Evolutionary conservation across 2,113 vertebrate genomes (phyloP).

Genomic region (Neofelis nebulosa): DNA sequence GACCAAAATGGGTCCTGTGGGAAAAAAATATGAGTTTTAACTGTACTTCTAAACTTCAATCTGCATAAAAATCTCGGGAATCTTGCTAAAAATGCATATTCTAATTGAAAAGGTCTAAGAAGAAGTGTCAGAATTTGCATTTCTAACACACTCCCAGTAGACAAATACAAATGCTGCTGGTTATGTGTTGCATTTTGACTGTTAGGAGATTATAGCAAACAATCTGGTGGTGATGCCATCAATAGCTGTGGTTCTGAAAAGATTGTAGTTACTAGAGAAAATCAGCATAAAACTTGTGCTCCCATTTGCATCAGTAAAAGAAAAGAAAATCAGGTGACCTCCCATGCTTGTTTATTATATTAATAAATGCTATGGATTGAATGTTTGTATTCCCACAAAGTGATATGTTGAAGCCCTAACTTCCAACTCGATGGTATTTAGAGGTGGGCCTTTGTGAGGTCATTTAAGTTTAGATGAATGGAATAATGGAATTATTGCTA

Average conservation of each 20-base stretch:
- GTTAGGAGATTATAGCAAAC: not conserved
- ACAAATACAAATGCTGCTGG: not conserved
- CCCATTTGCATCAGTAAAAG: not conserved
- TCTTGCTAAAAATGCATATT: not conserved
- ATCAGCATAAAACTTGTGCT: not conserved
- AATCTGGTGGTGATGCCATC: not conserved
- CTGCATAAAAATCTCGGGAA: not conserved
- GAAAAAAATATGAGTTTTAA: not conserved
- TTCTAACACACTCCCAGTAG: not conserved
- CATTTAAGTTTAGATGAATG: not conserved
- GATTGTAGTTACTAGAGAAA: not conserved
- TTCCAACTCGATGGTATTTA: too few species aligned
- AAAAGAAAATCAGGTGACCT: not conserved
- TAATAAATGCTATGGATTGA: not conserved
- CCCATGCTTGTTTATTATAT: not conserved
- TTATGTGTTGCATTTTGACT: not conserved
- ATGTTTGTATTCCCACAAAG: not conserved
- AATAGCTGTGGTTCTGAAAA: not conserved
- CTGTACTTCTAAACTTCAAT: not conserved
- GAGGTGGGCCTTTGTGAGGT: not conserved
- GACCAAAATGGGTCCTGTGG: not conserved
- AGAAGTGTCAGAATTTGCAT: not conserved
- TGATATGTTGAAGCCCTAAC: not conserved
- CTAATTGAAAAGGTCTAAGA: not conserved
- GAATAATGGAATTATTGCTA: not conserved